A percentile compares a stretch with the other conserved stretches of the same genome.
These are phyloP conservation scores for Drosophila orosa DNA, from an alignment of 1,140 invertebrate genomes.

Conservation along the genomic window DNA sequence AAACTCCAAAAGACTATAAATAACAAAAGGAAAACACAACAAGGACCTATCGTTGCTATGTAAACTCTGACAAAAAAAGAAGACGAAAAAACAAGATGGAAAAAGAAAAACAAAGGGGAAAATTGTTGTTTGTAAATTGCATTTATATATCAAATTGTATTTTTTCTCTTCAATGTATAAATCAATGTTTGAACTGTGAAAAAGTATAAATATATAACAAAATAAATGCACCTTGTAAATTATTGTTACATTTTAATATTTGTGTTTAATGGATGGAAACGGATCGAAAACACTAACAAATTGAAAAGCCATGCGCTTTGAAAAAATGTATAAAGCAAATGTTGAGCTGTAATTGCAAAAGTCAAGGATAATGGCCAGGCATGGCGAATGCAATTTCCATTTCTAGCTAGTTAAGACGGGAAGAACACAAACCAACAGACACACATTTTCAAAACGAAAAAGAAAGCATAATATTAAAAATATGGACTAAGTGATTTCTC, in stretches of 20 bases:
- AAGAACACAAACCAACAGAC: conserved; percentile 11
- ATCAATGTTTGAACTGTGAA: conserved; percentile 54
- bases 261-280: conserved; percentile 47
- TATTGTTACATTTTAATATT: conserved; percentile 71
- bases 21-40: conserved; percentile 46
- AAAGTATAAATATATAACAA: conserved; percentile 30
- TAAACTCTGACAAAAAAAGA: conserved; percentile 31
- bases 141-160: conserved; percentile 59
- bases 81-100: not conserved
- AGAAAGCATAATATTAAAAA: conserved; percentile 14
- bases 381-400: conserved; percentile 27
- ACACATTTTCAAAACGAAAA: conserved; percentile 18
- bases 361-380: conserved; percentile 7
- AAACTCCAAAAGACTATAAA: conserved; percentile 73
- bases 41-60: conserved; percentile 43
- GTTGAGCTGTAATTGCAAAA: conserved; percentile 38
- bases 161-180: conserved; percentile 67
- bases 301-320: conserved; percentile 17
- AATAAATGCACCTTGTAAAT: conserved; percentile 73
- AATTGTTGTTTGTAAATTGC: conserved; percentile 65
- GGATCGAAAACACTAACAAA: conserved; percentile 10
- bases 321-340: conserved; percentile 25
- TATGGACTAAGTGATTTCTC: conserved; percentile 68
- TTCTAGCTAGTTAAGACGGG: conserved; percentile 35
- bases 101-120: conserved; percentile 8